Evolutionary conservation across 2,888 invertebrate species (phyloP).

Genomic region (Scaptomyza parva): DNA sequence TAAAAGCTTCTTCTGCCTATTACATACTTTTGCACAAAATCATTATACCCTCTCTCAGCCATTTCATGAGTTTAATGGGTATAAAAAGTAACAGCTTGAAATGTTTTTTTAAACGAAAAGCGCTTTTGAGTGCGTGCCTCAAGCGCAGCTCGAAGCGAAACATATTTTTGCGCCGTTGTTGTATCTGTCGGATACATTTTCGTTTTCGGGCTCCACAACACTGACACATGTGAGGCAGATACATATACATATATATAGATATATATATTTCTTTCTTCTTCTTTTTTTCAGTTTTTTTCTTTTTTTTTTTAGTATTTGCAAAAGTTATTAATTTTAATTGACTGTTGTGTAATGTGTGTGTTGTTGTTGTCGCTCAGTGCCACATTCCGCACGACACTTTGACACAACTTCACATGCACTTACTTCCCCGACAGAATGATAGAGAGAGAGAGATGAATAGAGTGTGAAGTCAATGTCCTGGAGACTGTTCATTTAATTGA

Average conservation of each 20-base stretch:
- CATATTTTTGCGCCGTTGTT: constrained; percentile 41
- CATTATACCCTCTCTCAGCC: no score
- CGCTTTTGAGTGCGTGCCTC: constrained; percentile 72
- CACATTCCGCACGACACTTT: constrained; percentile 69
- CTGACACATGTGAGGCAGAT: constrained; percentile 66
- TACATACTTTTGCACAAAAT: no score
- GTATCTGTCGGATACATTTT: constrained; percentile 77
- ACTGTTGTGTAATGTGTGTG: constrained; percentile 77
- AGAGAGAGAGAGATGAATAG: neutral
- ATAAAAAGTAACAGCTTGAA: constrained; percentile 47
- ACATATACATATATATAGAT: neutral
- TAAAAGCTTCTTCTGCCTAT: no score
- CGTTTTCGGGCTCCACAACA: constrained; percentile 50
- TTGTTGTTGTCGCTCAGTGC: constrained; percentile 53
- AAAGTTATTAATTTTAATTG: constrained; percentile 82
- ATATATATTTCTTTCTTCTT: constrained; percentile 6
- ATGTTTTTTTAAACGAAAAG: constrained; percentile 65
- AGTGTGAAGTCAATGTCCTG: constrained; percentile 73
- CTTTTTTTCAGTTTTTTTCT: no score
- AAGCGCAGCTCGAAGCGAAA: constrained; percentile 62
- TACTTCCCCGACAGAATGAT: neutral
- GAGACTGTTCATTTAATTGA: constrained; percentile 72
- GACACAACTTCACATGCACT: constrained; percentile 62
- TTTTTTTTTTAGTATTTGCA: constrained; percentile 57
- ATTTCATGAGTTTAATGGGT: no score